phyloP scores from a whole-genome alignment of 2,113 vertebrate species.

The Chlorodrepanis virens region DNA sequence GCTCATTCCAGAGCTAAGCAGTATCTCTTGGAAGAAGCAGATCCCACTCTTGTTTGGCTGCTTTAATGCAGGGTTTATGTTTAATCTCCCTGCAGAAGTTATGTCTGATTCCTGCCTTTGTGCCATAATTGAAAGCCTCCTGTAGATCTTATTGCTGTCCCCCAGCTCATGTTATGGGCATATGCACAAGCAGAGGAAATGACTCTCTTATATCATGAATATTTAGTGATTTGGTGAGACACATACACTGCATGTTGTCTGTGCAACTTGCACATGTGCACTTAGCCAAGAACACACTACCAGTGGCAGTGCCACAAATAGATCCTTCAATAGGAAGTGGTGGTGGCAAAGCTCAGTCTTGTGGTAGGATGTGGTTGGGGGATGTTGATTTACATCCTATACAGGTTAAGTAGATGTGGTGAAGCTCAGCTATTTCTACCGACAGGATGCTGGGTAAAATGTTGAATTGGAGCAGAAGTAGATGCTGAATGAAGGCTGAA shows the following conservation, averaged over 20 bases:
- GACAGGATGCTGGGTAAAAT: slow-evolving; percentile 8
- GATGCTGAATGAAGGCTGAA: slow-evolving; percentile 22
- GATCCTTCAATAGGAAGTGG: slow-evolving; percentile 32
- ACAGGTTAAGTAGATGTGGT: not conserved
- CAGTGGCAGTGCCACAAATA: not conserved
- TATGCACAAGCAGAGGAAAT: not conserved
- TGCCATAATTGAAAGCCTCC: not conserved
- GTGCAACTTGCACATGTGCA: not conserved
- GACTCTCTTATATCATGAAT: not conserved
- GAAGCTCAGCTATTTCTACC: not conserved
- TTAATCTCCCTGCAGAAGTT: not conserved
- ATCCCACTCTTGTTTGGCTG: not conserved
- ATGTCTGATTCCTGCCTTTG: not conserved
- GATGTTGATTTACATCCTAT: not conserved
- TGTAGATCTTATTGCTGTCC: not conserved
- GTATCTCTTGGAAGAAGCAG: not conserved
- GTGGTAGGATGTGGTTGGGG: slow-evolving; percentile 55
- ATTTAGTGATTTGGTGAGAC: not conserved
- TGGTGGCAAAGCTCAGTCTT: not conserved
- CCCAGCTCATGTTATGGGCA: not conserved
- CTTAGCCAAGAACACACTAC: not conserved
- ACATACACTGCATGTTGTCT: not conserved
- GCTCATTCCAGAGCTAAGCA: not conserved
- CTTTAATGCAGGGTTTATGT: not conserved
- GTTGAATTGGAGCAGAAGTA: slow-evolving; percentile 36